A percentile compares a stretch with the other conserved stretches of the same genome.
Evolutionary conservation across 2,888 invertebrate species (phyloP).

Genomic region (Heliothis peltigera): DNA sequence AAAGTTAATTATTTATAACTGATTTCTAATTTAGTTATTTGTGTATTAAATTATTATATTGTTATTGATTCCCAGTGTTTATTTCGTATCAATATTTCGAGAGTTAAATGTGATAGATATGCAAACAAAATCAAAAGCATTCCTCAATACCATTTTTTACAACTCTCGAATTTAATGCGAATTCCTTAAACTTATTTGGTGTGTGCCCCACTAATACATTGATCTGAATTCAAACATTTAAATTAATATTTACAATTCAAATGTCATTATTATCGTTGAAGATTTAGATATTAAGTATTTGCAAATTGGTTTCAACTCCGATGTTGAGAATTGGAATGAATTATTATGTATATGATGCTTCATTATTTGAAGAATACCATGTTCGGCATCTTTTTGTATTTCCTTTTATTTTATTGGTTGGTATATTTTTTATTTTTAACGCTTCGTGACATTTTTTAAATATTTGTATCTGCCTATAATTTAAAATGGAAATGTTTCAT

Average conservation of each 20-base stretch:
- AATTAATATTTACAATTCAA: conserved; percentile 24
- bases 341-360: conserved; percentile 48
- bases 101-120: background rate
- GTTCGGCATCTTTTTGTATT: conserved; percentile 40
- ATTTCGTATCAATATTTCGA: too few relatives aligned
- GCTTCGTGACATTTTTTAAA: background rate
- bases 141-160: background rate
- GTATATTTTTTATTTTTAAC: conserved; percentile 3
- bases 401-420: conserved; percentile 22
- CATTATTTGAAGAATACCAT: conserved; percentile 46
- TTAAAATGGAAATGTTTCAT: background rate
- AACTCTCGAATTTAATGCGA: background rate
- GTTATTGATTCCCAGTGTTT: too few relatives aligned
- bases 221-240: conserved; percentile 29
- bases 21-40: background rate
- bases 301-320: conserved; percentile 40
- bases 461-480: background rate
- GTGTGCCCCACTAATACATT: conserved; percentile 18
- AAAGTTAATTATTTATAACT: background rate
- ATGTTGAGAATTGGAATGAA: conserved; percentile 30
- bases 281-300: conserved; percentile 51
- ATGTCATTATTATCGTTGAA: conserved; percentile 50
- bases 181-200: conserved; percentile 25
- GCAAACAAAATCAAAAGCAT: conserved; percentile 18
- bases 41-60: background rate